A percentile compares a stretch with the other conserved stretches of the same genome.
Evolutionary conservation across 2,113 vertebrate genomes (phyloP).

Genomic region (Synodontis membranacea): DNA sequence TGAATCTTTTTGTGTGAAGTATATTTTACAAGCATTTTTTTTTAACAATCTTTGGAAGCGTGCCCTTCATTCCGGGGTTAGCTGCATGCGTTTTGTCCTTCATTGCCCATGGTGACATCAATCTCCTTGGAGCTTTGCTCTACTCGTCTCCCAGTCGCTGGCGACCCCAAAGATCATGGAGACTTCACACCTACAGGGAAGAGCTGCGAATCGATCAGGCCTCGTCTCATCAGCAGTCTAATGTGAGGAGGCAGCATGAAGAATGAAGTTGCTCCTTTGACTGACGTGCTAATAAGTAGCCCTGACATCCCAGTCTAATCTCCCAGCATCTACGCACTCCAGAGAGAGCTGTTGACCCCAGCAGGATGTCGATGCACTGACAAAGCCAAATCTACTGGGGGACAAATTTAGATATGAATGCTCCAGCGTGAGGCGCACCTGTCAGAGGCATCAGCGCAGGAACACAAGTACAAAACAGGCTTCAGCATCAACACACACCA

Average conservation of each 20-base stretch:
- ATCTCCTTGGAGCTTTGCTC: conserved; percentile 26
- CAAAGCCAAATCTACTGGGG: neutral
- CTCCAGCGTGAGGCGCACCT: neutral
- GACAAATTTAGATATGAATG: conserved; percentile 5
- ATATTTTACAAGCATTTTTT: neutral
- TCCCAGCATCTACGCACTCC: conserved; percentile 44
- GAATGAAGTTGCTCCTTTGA: conserved; percentile 65
- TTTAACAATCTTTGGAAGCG: neutral
- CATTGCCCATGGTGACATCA: conserved; percentile 15
- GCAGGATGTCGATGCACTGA: conserved; percentile 16
- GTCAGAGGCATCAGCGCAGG: neutral
- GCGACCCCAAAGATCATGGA: conserved; percentile 16
- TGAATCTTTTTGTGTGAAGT: neutral
- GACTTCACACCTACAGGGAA: conserved; percentile 4
- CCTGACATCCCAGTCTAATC: conserved; percentile 66
- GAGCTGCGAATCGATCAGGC: conserved; percentile 43
- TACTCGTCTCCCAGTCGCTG: neutral
- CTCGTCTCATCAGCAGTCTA: conserved; percentile 58
- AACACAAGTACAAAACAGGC: neutral
- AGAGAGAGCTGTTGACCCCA: conserved; percentile 30
- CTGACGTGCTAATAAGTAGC: conserved; percentile 60
- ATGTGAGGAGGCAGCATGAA: conserved; percentile 65
- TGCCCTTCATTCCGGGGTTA: neutral
- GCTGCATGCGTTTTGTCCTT: neutral
- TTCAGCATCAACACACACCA: neutral